Conservation (phyloP, 2,888 invertebrate species). For the Operophtera brumata region DNA sequence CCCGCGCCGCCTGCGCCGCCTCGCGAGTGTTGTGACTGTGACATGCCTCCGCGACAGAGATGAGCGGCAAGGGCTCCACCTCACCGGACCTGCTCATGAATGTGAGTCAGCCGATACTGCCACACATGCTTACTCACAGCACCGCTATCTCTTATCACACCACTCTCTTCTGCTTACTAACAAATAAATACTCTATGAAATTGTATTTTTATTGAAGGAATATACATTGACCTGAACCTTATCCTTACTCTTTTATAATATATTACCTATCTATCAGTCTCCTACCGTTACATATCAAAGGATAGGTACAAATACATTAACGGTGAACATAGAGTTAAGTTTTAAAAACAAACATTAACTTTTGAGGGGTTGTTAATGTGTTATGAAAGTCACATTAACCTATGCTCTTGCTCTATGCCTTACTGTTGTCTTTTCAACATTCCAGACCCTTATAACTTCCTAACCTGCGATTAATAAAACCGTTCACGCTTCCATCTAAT, state of each 20-base stretch:
- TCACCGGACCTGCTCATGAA: conserved; percentile 80
- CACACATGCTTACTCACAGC: conserved; percentile 23
- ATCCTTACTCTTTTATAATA: neutral
- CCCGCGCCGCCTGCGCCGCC: conserved; percentile 58
- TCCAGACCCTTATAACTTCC: neutral
- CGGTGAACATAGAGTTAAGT: neutral
- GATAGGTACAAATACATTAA: neutral
- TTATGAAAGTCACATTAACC: neutral
- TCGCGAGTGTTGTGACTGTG: conserved; percentile 74
- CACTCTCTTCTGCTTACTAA: conserved; percentile 9
- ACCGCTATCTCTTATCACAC: conserved; percentile 1
- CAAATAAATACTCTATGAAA: conserved; percentile 9
- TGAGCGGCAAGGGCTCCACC: conserved; percentile 76
- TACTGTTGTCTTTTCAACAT: neutral
- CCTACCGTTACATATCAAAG: neutral
- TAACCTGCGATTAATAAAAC: conserved; percentile 6
- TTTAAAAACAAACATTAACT: neutral
- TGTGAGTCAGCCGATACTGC: conserved; percentile 62
- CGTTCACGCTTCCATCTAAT: conserved; percentile 52
- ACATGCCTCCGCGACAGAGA: conserved; percentile 67
- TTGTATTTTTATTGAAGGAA: conserved; percentile 3
- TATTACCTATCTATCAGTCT: neutral
- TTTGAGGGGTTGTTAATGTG: neutral
- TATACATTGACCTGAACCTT: neutral
- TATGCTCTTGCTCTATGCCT: no score